phyloP scores from a whole-genome alignment of 2,888 invertebrate species.

The Chrysolina oricalcia region DNA sequence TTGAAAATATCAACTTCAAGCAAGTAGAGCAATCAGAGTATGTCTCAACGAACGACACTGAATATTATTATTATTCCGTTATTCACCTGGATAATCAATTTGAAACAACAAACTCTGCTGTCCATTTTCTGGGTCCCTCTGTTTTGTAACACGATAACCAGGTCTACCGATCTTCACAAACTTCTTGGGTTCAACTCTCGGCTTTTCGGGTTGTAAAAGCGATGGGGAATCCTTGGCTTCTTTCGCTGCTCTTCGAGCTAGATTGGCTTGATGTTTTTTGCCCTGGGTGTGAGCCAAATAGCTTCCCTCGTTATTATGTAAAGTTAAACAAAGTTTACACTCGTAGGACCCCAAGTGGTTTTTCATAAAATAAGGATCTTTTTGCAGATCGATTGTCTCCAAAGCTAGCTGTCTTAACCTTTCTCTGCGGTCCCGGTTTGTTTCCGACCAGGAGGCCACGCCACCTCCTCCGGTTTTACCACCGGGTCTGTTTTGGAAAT shows the following conservation, averaged over 20 bases:
- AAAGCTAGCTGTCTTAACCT: constrained; percentile 95
- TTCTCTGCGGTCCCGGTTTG: constrained; percentile 96
- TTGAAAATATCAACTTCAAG: no score
- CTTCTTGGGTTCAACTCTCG: constrained; percentile 97
- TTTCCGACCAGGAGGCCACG: constrained; percentile 99
- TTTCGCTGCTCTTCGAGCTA: constrained; percentile 97
- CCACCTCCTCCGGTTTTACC: constrained; percentile 99
- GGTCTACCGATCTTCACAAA: constrained; percentile 99
- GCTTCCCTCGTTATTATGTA: constrained; percentile 99
- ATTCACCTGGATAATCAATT: constrained; percentile 88
- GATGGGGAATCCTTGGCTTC: constrained; percentile 98
- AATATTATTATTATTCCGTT: background rate
- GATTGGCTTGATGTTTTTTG: constrained; percentile 96
- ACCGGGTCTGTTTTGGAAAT: constrained; percentile 98
- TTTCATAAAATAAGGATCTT: constrained; percentile 99
- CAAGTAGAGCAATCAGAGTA: no score
- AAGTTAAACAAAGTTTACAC: constrained; percentile 97
- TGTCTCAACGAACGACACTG: no score
- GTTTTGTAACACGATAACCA: constrained; percentile 98
- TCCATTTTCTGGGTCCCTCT: constrained; percentile 94
- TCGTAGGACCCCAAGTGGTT: constrained; percentile 98
- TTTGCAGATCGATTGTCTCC: constrained; percentile 98
- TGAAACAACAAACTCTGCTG: constrained; percentile 99
- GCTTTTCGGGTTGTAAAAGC: constrained; percentile 94
- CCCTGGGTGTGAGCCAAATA: constrained; percentile 99